Evolutionary conservation across 2,113 vertebrate species (phyloP).

Genomic region (Ptychochromis oligacanthus): DNA sequence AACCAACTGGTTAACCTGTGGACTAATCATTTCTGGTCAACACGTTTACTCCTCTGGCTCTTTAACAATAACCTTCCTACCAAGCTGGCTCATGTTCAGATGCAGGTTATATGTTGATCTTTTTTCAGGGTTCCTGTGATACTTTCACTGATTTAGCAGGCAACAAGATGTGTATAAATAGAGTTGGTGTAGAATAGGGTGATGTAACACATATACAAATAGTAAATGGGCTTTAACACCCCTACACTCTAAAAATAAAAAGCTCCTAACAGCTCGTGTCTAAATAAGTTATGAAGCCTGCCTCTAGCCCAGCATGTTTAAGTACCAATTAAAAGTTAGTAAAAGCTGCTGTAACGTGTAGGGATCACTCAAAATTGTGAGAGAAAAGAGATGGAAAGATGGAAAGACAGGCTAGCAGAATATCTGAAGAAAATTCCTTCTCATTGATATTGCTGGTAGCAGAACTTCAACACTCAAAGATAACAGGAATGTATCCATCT

Average conservation of each 20-base stretch:
- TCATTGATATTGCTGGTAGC: background rate
- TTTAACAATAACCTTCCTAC: background rate
- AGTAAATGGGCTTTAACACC: background rate
- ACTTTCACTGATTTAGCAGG: background rate
- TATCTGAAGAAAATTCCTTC: background rate
- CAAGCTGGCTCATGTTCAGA: background rate
- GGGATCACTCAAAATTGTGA: background rate
- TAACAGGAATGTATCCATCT: background rate
- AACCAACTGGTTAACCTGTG: background rate
- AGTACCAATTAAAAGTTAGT: background rate
- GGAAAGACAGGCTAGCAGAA: background rate
- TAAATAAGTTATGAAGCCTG: conserved; percentile 4
- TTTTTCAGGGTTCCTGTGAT: background rate
- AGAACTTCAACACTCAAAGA: background rate
- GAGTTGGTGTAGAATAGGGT: background rate
- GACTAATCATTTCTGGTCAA: background rate
- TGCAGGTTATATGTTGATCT: background rate
- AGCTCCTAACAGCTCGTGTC: background rate
- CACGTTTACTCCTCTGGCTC: background rate
- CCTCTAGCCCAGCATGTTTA: background rate
- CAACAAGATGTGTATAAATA: background rate
- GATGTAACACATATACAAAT: background rate
- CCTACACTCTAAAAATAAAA: background rate
- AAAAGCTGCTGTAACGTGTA: background rate
- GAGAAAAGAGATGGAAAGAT: background rate